Evolutionary conservation across 2,797 vertebrate genomes (phyloP).

Genomic region (Oryzias dopingdopingensis): DNA sequence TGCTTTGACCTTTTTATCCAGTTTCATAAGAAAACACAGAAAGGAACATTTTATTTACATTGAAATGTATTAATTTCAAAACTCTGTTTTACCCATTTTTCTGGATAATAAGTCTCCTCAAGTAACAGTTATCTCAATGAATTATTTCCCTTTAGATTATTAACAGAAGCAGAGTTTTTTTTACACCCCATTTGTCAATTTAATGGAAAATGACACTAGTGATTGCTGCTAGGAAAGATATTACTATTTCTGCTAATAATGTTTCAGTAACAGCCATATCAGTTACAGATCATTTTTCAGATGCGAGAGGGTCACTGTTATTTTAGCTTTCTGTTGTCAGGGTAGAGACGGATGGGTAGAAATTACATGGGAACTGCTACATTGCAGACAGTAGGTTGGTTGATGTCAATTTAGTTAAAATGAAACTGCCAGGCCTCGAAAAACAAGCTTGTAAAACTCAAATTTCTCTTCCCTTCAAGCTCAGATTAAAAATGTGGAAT

Average conservation of each 20-base stretch:
- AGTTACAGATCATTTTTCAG: constrained; percentile 62
- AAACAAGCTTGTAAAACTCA: constrained; percentile 43
- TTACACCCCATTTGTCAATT: constrained; percentile 66
- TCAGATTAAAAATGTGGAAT: constrained; percentile 21
- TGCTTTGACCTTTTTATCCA: too few species aligned
- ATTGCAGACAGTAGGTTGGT: constrained; percentile 29
- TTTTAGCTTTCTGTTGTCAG: constrained; percentile 50
- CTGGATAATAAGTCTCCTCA: constrained; percentile 28
- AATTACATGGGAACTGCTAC: constrained; percentile 54
- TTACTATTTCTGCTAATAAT: constrained; percentile 63
- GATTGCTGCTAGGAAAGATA: constrained; percentile 61
- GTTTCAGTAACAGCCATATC: constrained; percentile 50
- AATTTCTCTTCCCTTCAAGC: constrained; percentile 10
- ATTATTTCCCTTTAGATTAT: constrained; percentile 56
- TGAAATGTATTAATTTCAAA: constrained; percentile 5
- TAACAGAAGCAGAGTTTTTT: constrained; percentile 61
- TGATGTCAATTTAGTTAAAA: constrained; percentile 51
- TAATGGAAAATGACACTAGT: constrained; percentile 61
- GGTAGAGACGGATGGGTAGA: constrained; percentile 35
- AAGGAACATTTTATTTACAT: too few species aligned
- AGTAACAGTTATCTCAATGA: constrained; percentile 56
- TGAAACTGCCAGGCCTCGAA: constrained; percentile 42
- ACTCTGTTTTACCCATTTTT: constrained; percentile 10
- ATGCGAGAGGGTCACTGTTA: constrained; percentile 32
- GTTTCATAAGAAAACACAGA: too few species aligned